Evolutionary conservation across 2,888 invertebrate genomes (phyloP).

Genomic region (Eubasilissa splendida): DNA sequence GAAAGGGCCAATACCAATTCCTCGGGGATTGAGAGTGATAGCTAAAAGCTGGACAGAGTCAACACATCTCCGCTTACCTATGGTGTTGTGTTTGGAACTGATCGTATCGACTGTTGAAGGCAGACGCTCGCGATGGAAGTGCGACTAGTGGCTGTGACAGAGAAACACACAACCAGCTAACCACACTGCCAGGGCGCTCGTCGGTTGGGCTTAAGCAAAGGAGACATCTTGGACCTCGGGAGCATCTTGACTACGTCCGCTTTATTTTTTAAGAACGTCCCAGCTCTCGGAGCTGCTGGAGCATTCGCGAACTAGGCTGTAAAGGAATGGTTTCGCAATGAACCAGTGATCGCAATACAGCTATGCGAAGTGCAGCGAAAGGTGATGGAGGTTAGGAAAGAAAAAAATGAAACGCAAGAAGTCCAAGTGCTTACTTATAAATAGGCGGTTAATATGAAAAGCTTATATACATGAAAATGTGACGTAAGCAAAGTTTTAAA

Average conservation of each 20-base stretch:
- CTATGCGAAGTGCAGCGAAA: neutral
- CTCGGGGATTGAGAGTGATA: too few relatives aligned
- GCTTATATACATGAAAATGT: too few relatives aligned
- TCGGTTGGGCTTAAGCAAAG: slow-evolving; percentile 58
- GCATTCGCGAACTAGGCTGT: neutral
- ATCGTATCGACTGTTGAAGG: neutral
- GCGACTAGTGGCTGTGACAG: slow-evolving; percentile 94
- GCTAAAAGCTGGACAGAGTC: too few relatives aligned
- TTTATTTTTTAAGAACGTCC: too few relatives aligned
- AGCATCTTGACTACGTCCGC: too few relatives aligned
- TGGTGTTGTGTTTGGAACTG: too few relatives aligned
- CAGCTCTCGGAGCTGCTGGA: neutral
- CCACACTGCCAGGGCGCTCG: slow-evolving; percentile 97
- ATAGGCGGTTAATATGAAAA: neutral
- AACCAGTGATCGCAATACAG: too few relatives aligned
- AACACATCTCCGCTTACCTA: too few relatives aligned
- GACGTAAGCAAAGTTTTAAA: too few relatives aligned
- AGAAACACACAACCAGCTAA: slow-evolving; percentile 97
- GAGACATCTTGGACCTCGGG: too few relatives aligned
- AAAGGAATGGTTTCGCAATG: neutral
- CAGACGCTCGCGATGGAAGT: slow-evolving; percentile 86
- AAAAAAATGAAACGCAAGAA: slow-evolving; percentile 1
- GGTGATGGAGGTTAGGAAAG: neutral
- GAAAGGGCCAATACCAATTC: too few relatives aligned
- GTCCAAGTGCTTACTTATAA: slow-evolving; percentile 4